These are phyloP conservation scores for Notodonta dromedarius DNA, from an alignment of 2,888 invertebrate species.

Conservation along the genomic window DNA sequence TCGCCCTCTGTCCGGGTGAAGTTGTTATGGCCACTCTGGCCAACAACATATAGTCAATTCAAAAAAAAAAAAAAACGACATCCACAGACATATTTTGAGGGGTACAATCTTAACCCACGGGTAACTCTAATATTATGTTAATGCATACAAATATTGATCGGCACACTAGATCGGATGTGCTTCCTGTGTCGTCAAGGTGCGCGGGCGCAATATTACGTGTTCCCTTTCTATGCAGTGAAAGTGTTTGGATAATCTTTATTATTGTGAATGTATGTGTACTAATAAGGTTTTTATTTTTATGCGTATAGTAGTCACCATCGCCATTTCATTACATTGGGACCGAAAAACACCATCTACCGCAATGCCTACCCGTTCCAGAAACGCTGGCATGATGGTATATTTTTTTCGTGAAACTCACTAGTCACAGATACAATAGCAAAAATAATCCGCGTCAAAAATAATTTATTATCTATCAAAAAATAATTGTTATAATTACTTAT, in stretches of 20 bases:
- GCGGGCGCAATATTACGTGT: slow-evolving; percentile 15
- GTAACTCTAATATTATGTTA: neutral
- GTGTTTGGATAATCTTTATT: neutral
- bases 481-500: slow-evolving; percentile 82
- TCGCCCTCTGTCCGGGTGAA: too few relatives aligned
- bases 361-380: too few relatives aligned
- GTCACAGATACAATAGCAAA: neutral
- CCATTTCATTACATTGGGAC: too few relatives aligned
- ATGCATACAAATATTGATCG: slow-evolving; percentile 25
- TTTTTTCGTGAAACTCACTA: neutral
- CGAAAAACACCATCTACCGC: too few relatives aligned
- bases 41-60: too few relatives aligned
- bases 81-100: too few relatives aligned
- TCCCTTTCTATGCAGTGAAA: slow-evolving; percentile 5
- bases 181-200: slow-evolving; percentile 33
- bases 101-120: too few relatives aligned
- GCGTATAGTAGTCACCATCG: too few relatives aligned
- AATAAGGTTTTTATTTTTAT: too few relatives aligned
- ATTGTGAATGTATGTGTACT: neutral
- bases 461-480: slow-evolving; percentile 81
- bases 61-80: too few relatives aligned
- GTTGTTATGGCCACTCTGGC: too few relatives aligned
- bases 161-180: slow-evolving; percentile 27
- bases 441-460: slow-evolving; percentile 57
- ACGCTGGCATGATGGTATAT: too few relatives aligned